Evolutionary conservation across 2,113 vertebrate genomes (phyloP).

Genomic region (Gavialis gangeticus): DNA sequence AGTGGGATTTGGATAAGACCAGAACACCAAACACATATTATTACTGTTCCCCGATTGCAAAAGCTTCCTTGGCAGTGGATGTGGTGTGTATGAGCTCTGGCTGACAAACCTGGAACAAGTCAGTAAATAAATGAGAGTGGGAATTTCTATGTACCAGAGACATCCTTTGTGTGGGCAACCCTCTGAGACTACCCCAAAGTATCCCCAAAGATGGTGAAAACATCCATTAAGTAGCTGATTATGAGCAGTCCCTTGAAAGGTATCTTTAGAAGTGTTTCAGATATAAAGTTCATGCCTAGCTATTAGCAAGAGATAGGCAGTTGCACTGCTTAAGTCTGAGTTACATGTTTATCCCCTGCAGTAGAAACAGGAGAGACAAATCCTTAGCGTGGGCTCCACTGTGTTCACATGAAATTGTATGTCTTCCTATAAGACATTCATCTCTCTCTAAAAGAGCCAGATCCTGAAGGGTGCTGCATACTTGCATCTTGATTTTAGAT

Average conservation of each 20-base stretch:
- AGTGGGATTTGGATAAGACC: background rate
- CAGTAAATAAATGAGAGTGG: background rate
- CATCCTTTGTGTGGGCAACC: no score
- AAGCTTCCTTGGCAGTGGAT: background rate
- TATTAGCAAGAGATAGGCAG: background rate
- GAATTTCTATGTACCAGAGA: background rate
- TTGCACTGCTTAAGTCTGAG: background rate
- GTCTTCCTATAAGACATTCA: background rate
- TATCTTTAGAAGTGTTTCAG: background rate
- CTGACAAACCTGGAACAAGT: background rate
- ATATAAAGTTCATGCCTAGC: rapidly evolving
- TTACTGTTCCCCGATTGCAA: background rate
- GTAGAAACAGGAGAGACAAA: background rate
- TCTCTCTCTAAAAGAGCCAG: background rate
- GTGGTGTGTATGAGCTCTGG: rapidly evolving
- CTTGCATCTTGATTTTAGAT: background rate
- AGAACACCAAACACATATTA: background rate
- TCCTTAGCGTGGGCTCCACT: background rate
- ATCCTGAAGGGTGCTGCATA: slow-evolving; percentile 4
- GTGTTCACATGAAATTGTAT: background rate
- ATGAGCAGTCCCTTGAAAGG: background rate
- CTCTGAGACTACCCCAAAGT: background rate
- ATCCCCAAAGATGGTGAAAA: background rate
- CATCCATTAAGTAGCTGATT: rapidly evolving
- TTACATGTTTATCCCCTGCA: background rate